Conservation (phyloP, 1,140 invertebrate species). For the Drosophila orena region DNA sequence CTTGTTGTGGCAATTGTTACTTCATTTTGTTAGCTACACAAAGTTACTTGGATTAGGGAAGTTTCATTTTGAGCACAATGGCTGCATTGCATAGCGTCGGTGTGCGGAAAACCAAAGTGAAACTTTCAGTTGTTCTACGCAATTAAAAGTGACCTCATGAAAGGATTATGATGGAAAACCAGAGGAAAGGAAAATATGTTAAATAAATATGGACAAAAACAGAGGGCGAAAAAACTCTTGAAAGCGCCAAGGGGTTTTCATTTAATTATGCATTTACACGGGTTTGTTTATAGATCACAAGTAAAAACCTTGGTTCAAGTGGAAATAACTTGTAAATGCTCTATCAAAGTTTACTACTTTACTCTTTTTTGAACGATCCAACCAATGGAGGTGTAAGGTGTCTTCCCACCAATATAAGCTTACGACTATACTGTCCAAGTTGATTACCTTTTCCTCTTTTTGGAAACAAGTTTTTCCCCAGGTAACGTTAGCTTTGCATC, state of each 20-base stretch:
- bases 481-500: slow-evolving; percentile 10
- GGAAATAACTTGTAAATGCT: not conserved
- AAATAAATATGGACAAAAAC: not conserved
- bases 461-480: not conserved
- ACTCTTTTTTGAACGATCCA: too few species aligned
- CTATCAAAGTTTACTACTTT: not conserved
- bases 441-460: not conserved
- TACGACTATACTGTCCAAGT: not conserved
- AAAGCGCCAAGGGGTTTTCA: not conserved
- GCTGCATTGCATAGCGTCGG: not conserved
- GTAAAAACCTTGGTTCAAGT: too few species aligned
- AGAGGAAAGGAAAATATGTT: not conserved
- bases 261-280: too few species aligned
- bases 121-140: not conserved
- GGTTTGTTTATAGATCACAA: too few species aligned
- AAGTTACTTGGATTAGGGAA: not conserved
- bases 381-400: too few species aligned
- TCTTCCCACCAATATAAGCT: not conserved
- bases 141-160: not conserved
- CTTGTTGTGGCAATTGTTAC: not conserved
- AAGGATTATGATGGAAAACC: not conserved
- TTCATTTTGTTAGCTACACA: slow-evolving; percentile 4
- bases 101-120: slow-evolving; percentile 4
- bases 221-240: not conserved
- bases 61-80: not conserved